Percentiles rank a stretch among this genome's conserved stretches.
Evolutionary conservation across 2,113 vertebrate species (phyloP).

Genomic region (Alosa alosa): DNA sequence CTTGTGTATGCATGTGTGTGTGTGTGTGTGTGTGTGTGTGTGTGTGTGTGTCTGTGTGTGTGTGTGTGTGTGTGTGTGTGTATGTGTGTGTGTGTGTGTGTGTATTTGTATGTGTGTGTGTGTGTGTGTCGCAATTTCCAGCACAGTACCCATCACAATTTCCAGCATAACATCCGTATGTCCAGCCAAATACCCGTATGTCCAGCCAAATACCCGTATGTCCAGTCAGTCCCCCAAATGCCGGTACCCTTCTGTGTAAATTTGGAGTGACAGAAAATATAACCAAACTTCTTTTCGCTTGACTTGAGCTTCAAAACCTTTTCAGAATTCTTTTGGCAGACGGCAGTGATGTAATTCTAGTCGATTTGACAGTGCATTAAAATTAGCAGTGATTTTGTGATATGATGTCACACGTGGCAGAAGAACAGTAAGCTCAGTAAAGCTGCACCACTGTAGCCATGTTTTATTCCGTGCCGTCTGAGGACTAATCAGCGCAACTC

Average conservation of each 20-base stretch:
- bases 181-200: neutral
- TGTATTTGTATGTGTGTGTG: constrained; percentile 29
- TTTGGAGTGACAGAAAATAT: neutral
- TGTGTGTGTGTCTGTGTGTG: constrained; percentile 20
- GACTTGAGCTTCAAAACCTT: neutral
- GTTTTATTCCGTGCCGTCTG: too few relatives aligned
- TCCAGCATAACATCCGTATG: too few relatives aligned
- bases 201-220: neutral
- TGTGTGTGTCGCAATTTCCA: neutral
- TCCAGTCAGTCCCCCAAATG: neutral
- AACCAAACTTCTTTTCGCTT: neutral
- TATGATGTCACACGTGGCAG: neutral
- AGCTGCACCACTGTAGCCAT: too few relatives aligned
- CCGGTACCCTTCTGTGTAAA: neutral
- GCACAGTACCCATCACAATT: too few relatives aligned
- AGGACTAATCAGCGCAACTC: too few relatives aligned
- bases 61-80: constrained; percentile 7
- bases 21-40: neutral
- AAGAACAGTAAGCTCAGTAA: too few relatives aligned
- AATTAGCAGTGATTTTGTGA: neutral
- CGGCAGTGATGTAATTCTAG: neutral
- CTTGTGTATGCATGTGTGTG: neutral
- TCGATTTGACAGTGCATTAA: neutral
- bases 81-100: constrained; percentile 22
- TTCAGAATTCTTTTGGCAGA: neutral